Percentiles rank a stretch among this genome's conserved stretches.
These are phyloP conservation scores for Patella depressa DNA, from an alignment of 2,888 invertebrate species.

Conservation along the genomic window DNA sequence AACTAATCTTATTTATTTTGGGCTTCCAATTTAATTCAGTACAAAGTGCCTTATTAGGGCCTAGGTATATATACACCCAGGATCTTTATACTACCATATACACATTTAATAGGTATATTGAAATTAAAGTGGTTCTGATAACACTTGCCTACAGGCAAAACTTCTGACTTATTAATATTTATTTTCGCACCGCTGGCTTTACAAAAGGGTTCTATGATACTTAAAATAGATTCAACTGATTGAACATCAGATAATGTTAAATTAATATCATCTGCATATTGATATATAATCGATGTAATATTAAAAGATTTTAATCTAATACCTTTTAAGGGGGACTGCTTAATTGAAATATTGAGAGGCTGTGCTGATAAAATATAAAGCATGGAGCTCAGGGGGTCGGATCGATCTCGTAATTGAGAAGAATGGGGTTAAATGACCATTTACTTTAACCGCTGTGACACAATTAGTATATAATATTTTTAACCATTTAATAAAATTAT, in stretches of 20 bases:
- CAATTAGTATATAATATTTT: conserved; percentile 20
- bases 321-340: not conserved
- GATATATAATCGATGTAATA: not conserved
- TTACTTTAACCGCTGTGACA: conserved; percentile 37
- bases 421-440: conserved; percentile 33
- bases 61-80: not conserved
- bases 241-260: not conserved
- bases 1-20: not conserved
- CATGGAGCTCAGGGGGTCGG: not conserved
- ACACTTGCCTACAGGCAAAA: not conserved
- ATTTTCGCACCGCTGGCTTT: not conserved
- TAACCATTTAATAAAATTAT: conserved; percentile 15
- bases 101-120: not conserved
- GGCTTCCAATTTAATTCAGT: not conserved
- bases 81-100: not conserved
- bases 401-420: not conserved
- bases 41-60: not conserved
- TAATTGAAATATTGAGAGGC: not conserved
- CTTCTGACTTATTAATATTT: not conserved
- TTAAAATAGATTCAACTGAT: not conserved
- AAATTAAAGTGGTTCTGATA: not conserved
- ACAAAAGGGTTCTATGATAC: not conserved
- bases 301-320: not conserved
- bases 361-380: not conserved
- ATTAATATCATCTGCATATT: not conserved